phyloP scores from a whole-genome alignment of 1,140 invertebrate genomes.

The Papilio machaon region DNA sequence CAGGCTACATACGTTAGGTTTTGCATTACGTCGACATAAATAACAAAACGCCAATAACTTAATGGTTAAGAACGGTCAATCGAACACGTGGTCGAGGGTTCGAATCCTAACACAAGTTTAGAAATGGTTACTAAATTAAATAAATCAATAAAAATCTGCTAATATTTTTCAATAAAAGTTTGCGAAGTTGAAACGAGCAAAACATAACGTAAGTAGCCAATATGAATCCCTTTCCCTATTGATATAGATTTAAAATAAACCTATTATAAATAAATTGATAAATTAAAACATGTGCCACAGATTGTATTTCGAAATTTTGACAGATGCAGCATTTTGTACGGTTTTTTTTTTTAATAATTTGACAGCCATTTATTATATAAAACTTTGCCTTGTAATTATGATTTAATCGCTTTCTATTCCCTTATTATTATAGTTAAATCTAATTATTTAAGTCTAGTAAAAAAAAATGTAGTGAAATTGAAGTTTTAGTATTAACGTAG shows the following conservation, averaged over 20 bases:
- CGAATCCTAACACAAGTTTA: too few species aligned
- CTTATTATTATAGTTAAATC: constrained; percentile 4
- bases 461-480: constrained; percentile 29
- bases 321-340: constrained; percentile 15
- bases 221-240: neutral
- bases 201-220: neutral
- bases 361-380: neutral
- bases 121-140: too few species aligned
- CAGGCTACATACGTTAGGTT: neutral
- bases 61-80: too few species aligned
- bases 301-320: constrained; percentile 9
- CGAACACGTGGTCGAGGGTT: too few species aligned
- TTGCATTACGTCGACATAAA: neutral
- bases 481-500: constrained; percentile 30
- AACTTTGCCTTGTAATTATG: constrained; percentile 9
- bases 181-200: neutral
- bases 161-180: too few species aligned
- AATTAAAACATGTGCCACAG: constrained; percentile 9
- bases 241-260: neutral
- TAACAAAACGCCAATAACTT: too few species aligned
- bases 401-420: neutral
- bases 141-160: too few species aligned
- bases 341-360: neutral
- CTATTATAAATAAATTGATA: neutral
- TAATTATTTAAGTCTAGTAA: constrained; percentile 24